Conservation (phyloP, 1,140 invertebrate species). For the Drusus annulatus region DNA sequence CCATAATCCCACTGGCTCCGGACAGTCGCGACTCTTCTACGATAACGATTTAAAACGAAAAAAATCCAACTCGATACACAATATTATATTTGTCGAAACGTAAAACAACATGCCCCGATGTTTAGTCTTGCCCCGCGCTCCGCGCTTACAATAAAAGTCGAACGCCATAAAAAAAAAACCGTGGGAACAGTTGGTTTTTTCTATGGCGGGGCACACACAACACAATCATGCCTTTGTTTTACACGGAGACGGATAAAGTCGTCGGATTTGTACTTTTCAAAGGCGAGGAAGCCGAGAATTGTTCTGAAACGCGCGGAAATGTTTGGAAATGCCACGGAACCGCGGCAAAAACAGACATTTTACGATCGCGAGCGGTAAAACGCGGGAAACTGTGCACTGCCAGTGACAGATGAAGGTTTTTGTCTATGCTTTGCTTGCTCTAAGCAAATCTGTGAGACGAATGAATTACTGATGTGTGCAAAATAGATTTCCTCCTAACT, state of each 20-base stretch:
- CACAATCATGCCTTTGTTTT: conserved; percentile 10
- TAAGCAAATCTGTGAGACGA: too few relatives aligned
- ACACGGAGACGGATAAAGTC: not conserved
- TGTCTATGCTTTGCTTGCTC: too few relatives aligned
- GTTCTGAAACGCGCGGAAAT: not conserved
- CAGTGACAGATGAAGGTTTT: too few relatives aligned
- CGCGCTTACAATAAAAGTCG: conserved; percentile 6
- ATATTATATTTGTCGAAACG: not conserved
- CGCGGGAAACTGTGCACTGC: not conserved
- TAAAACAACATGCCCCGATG: conserved; percentile 2
- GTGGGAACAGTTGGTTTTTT: conserved; percentile 12
- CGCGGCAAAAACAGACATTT: too few relatives aligned
- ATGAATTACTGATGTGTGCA: too few relatives aligned
- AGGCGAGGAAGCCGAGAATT: conserved; percentile 1
- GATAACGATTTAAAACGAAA: too few relatives aligned
- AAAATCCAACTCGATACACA: too few relatives aligned
- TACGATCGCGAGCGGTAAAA: not conserved
- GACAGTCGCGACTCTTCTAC: too few relatives aligned
- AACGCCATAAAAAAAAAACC: conserved; percentile 8
- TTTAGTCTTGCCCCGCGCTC: not conserved
- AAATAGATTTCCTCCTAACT: too few relatives aligned
- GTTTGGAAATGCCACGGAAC: not conserved
- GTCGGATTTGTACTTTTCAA: not conserved
- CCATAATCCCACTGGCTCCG: too few relatives aligned
- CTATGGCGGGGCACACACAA: not conserved